These are phyloP conservation scores for Pilophorus perplexus DNA, from an alignment of 2,888 invertebrate genomes.

Conservation along the genomic window DNA sequence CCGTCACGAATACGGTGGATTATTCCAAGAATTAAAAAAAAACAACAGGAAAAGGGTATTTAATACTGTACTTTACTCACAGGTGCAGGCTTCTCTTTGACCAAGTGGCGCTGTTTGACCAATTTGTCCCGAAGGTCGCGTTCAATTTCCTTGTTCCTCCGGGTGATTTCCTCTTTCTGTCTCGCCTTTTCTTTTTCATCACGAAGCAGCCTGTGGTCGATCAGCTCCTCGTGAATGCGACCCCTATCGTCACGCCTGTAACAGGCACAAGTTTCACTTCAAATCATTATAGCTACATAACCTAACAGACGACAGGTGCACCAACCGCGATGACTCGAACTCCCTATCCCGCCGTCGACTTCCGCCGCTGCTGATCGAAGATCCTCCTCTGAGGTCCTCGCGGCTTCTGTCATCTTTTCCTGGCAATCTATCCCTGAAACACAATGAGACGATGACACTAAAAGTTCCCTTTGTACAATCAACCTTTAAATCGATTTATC, in stretches of 20 bases:
- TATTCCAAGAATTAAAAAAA: too few relatives aligned
- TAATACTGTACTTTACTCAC: slow-evolving; percentile 4
- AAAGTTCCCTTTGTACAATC: too few relatives aligned
- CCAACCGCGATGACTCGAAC: too few relatives aligned
- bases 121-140: slow-evolving; percentile 42
- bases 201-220: slow-evolving; percentile 30
- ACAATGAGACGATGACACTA: too few relatives aligned
- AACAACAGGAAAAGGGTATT: too few relatives aligned
- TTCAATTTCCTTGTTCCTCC: slow-evolving; percentile 43
- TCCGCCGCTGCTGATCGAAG: neutral
- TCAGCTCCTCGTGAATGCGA: slow-evolving; percentile 26
- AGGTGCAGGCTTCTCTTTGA: slow-evolving; percentile 31
- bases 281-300: too few relatives aligned
- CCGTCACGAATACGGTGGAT: too few relatives aligned
- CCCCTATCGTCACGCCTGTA: slow-evolving; percentile 16
- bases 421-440: slow-evolving; percentile 45
- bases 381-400: slow-evolving; percentile 11
- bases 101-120: slow-evolving; percentile 42
- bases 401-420: slow-evolving; percentile 51
- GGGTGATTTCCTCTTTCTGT: slow-evolving; percentile 38
- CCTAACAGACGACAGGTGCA: too few relatives aligned
- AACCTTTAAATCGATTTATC: too few relatives aligned
- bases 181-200: slow-evolving; percentile 42
- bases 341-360: slow-evolving; percentile 24
- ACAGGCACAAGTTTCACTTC: too few relatives aligned